Evolutionary conservation across 2,888 invertebrate genomes (phyloP), one percentile per base, ranked within the genome.

Genomic region (Ferdinandea cuprea): DNA sequence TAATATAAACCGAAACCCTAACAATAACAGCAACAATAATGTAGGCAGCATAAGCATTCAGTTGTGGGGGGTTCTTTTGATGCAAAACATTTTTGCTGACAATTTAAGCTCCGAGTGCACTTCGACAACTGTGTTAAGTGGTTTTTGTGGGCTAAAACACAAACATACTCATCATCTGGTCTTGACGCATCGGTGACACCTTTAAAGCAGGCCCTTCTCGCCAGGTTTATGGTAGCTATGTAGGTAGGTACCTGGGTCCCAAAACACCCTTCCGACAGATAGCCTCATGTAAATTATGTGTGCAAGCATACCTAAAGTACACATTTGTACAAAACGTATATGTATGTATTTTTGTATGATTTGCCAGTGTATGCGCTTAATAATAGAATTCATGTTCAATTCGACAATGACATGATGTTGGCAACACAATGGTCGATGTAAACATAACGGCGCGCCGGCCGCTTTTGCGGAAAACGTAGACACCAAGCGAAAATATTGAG

Each of bases 61-160:
- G 19, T 17, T 50, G 28, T 25, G 25, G 13, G 30, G n/a, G 30
- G 30, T 17, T 52, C 30, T 21, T 52, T 32, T 52, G 15, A 15
- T 17, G 52, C 52, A 52, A 28, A 50, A 28, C 28, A 50, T 50
- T 50, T 50, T 50, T 28, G 50, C 50, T 28, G 50, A 52, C 52
- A 52, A 52, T 52, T 52, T 52, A 32, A 52, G 30, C 52, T 30
- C 8, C 32, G 30, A 52, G 52, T 52, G 52, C 52, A 52, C 52
- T 52, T 52, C 52, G 52, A 52, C 52, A 52, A 52, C 52, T 52
- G 32, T 52, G 30, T 30, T 52, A 52, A 52, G 52, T 52, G 52
- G 52, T 52, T 52, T 28, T 32, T 52, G 52, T 30, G 52, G 52
- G 52, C 17, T 50, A 28, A 50, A 28, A 25, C 25, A 15, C 44